Conservation (phyloP, 2,113 vertebrate species). For the Dascyllus trimaculatus region DNA sequence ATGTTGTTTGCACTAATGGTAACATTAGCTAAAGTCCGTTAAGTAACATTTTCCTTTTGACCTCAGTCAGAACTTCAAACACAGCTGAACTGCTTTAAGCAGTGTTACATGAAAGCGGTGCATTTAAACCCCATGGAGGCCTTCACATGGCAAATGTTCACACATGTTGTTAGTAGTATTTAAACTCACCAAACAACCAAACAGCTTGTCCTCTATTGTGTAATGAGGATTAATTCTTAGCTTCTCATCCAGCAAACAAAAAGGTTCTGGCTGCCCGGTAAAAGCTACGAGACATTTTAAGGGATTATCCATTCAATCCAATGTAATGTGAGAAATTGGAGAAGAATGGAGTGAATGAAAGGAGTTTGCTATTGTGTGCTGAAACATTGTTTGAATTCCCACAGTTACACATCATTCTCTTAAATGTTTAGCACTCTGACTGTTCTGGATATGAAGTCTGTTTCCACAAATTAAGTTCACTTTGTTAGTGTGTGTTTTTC, state of each 20-base stretch:
- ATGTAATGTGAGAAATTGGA: not conserved
- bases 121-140: not conserved
- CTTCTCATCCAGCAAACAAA: constrained; percentile 1
- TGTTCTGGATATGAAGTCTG: not conserved
- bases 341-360: no score
- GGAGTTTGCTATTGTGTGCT: not conserved
- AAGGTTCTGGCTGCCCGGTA: not conserved
- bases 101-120: not conserved
- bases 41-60: no score
- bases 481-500: not conserved
- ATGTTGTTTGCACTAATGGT: no score
- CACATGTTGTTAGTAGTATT: not conserved
- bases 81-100: no score
- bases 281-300: constrained; percentile 19
- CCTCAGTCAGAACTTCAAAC: no score
- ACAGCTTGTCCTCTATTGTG: constrained; percentile 46
- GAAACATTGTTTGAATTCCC: not conserved
- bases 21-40: no score
- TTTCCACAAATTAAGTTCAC: not conserved
- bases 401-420: no score
- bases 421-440: no score
- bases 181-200: constrained; percentile 13
- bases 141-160: constrained; percentile 12
- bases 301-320: not conserved
- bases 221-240: constrained; percentile 54